Conservation (phyloP, 2,113 vertebrate genomes). For the Hucho hucho region DNA sequence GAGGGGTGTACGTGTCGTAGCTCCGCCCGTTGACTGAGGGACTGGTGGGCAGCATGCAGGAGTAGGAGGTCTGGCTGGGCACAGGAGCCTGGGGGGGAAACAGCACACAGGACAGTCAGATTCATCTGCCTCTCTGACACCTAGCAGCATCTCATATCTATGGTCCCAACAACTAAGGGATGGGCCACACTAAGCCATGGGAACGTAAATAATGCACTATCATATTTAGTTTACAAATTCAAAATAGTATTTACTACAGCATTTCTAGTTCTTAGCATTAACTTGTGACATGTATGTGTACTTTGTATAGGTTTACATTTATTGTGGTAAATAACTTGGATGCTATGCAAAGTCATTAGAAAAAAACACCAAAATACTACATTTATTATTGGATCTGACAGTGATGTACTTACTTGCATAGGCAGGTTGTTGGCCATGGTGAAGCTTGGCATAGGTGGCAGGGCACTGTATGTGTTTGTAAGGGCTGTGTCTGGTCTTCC, state of each 20-base stretch:
- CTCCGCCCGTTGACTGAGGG: constrained; percentile 92
- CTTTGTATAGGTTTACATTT: too few species aligned
- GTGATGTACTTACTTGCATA: constrained; percentile 91
- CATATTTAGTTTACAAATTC: neutral
- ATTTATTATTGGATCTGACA: neutral
- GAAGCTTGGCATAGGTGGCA: constrained; percentile 97
- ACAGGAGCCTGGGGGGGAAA: constrained; percentile 58
- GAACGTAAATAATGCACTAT: neutral
- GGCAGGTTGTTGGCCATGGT: constrained; percentile 98
- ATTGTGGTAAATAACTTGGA: too few species aligned
- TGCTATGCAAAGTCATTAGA: too few species aligned
- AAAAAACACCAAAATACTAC: neutral
- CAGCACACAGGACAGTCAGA: neutral
- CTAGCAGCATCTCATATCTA: too few species aligned
- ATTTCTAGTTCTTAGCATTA: neutral
- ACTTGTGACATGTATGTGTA: too few species aligned
- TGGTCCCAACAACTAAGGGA: too few species aligned
- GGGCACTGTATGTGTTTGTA: constrained; percentile 91
- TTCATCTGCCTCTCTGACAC: neutral
- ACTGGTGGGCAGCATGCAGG: constrained; percentile 98
- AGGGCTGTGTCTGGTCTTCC: constrained; percentile 92
- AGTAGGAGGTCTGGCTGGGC: constrained; percentile 94
- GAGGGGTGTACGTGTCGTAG: constrained; percentile 95
- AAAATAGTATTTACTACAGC: neutral
- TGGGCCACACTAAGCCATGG: neutral